Base-by-base conservation (phyloP, 1,140 invertebrate genomes). In the Euwallacea fornicatus region DNA sequence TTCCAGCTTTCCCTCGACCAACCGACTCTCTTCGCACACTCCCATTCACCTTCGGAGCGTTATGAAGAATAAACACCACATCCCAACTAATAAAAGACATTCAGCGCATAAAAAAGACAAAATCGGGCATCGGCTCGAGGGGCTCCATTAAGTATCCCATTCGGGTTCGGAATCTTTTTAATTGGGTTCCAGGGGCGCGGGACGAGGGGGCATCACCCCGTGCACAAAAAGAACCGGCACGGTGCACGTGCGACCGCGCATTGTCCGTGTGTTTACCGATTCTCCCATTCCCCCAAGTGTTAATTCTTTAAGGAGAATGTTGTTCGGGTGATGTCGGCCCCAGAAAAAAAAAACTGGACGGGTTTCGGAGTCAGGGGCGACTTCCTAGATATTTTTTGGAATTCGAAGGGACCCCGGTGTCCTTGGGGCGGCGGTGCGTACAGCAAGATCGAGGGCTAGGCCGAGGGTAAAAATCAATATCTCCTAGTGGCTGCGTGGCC, bases 191-290 rank as follows among this genome's bases (percentile, higher is more conserved):
- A 54, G 15, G 8, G 50, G 65, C 53, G 11, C 42, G 13, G 42
- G 55, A 11, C 53, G 62, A 65, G 8, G 53, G 42, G 64, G 42
- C 33, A 8, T 15, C 15, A 16, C 10, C 44, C n/a, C 50, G 54
- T 7, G 15, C 44, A 68, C 58, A 68, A 68, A 68, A 68, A 61
- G 66, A 68, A 68, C 66, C 66, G 66, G 66, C 66, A 59, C 33
- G 16, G 66, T 68, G 55, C 66, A 68, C 66, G 66, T 68, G 66
- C 66, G 66, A 56, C 42, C 55, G 46, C 66, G 66, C 56, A 68
- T 68, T 68, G 66, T 68, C 41, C 41, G 46, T 46, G 46, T 33
- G 43, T 54, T 58, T 66, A 44, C 55, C 66, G 66, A 68, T 58
- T 59, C 66, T 68, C 7, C 21, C 41, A 41, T 43, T 16, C 42